Conservation (phyloP, 2,797 vertebrate genomes). For the Dallia pectoralis region DNA sequence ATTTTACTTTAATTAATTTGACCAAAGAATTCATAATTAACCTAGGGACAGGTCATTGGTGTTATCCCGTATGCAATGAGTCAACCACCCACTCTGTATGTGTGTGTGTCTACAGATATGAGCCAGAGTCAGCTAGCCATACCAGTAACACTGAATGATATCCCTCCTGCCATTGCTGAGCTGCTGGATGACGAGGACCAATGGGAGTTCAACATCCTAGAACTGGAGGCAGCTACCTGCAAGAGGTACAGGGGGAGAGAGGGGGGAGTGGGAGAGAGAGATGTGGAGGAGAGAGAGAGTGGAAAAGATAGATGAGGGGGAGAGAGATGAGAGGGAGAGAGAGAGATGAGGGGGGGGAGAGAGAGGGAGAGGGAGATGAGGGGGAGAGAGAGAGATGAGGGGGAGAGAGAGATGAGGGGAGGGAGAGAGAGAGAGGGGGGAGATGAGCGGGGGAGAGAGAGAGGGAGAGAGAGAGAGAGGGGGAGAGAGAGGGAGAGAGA, state of each 20-base stretch:
- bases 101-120: constrained; percentile 51
- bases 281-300: constrained; percentile 64
- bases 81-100: neutral
- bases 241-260: constrained; percentile 56
- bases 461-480: neutral
- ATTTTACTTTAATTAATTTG: no score
- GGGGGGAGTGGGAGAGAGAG: neutral
- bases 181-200: constrained; percentile 89
- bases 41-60: neutral
- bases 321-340: neutral
- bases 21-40: neutral
- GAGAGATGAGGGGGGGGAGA: neutral
- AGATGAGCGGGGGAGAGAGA: neutral
- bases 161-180: constrained; percentile 84
- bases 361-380: neutral
- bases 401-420: neutral
- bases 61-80: neutral
- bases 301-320: neutral
- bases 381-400: no score
- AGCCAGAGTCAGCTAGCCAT: constrained; percentile 75
- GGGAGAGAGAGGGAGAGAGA: neutral
- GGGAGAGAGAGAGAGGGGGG: neutral
- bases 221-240: constrained; percentile 87
- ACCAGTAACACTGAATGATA: constrained; percentile 82
- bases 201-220: constrained; percentile 96